Evolutionary conservation across 2,888 invertebrate species (phyloP).

Genomic region (Heliconius ismenius): DNA sequence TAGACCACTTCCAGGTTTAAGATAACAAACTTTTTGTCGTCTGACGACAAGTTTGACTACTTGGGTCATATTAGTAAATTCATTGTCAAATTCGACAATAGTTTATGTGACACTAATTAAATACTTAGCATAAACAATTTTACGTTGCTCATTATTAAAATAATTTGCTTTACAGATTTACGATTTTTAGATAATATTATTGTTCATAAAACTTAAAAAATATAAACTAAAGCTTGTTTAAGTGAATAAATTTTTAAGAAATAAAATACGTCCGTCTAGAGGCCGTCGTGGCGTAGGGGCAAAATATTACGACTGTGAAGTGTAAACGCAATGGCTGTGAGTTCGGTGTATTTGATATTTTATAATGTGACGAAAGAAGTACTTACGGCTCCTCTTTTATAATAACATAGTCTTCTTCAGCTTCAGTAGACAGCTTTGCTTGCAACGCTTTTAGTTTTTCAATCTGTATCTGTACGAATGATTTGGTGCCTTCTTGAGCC

Average conservation of each 20-base stretch:
- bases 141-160: neutral
- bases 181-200: neutral
- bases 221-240: neutral
- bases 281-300: no score
- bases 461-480: slow-evolving; percentile 69
- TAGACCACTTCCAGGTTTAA: slow-evolving; percentile 46
- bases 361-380: slow-evolving; percentile 24
- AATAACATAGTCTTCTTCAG: slow-evolving; percentile 62
- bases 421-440: slow-evolving; percentile 65
- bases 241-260: neutral
- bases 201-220: neutral
- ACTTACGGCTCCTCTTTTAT: slow-evolving; percentile 70
- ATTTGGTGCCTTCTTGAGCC: slow-evolving; percentile 64
- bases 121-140: slow-evolving; percentile 6
- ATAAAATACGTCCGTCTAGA: neutral
- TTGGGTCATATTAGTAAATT: slow-evolving; percentile 33
- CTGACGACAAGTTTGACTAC: slow-evolving; percentile 32
- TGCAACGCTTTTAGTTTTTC: slow-evolving; percentile 68
- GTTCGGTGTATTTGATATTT: no score
- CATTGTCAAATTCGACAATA: slow-evolving; percentile 21
- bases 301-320: no score
- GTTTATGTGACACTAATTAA: slow-evolving; percentile 27
- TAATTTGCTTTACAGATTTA: slow-evolving; percentile 1
- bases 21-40: slow-evolving; percentile 38
- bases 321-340: no score